Conservation (phyloP, 1,140 invertebrate species). For the Polypedilum pembai region DNA sequence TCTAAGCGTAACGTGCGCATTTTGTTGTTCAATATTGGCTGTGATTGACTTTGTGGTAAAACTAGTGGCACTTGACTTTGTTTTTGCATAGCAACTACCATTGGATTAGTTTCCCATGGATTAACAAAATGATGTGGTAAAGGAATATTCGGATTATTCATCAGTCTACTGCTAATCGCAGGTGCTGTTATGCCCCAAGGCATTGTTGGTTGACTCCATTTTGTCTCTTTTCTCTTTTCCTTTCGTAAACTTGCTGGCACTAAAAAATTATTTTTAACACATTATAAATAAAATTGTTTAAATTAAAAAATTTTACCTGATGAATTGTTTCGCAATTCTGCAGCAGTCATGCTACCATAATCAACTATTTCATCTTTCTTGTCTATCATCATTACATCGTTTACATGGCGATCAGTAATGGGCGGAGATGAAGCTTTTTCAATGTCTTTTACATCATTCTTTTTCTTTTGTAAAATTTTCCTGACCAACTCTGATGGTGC, state of each 20-base stretch:
- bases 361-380: neutral
- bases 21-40: slow-evolving; percentile 54
- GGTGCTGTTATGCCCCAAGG: neutral
- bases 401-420: neutral
- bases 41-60: slow-evolving; percentile 34
- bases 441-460: neutral
- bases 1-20: slow-evolving; percentile 35
- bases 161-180: neutral
- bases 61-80: slow-evolving; percentile 15
- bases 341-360: neutral
- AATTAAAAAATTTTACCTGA: slow-evolving; percentile 22
- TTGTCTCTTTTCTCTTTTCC: neutral
- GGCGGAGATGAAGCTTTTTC: neutral
- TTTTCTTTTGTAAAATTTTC: neutral
- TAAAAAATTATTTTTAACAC: slow-evolving; percentile 21
- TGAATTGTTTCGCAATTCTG: slow-evolving; percentile 32
- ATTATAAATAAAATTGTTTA: neutral
- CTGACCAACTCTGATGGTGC: neutral
- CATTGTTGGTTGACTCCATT: slow-evolving; percentile 35
- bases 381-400: neutral
- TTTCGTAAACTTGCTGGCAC: slow-evolving; percentile 2
- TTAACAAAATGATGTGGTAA: neutral
- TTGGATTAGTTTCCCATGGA: slow-evolving; percentile 28
- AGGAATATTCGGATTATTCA: neutral
- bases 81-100: slow-evolving; percentile 33